phyloP scores from a whole-genome alignment of 2,888 invertebrate genomes.

The Microchrysa polita region DNA sequence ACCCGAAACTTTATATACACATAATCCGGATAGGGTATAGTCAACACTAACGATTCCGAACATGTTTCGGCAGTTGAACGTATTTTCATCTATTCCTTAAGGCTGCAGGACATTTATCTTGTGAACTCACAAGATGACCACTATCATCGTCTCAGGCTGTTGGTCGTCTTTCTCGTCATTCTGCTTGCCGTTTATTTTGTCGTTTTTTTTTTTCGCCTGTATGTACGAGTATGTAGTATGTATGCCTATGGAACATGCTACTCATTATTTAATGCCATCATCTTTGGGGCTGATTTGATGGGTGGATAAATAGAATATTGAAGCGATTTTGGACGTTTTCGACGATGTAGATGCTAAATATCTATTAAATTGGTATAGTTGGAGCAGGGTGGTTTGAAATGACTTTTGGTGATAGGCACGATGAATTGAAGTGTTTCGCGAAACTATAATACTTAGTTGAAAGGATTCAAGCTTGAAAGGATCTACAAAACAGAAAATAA shows the following conservation, averaged over 20 bases:
- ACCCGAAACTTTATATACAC: background rate
- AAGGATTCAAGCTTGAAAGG: too few relatives aligned
- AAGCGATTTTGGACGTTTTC: background rate
- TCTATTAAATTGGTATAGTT: too few relatives aligned
- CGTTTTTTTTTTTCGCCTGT: conserved; percentile 1
- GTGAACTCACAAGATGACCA: conserved; percentile 33
- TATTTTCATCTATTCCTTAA: conserved; percentile 40
- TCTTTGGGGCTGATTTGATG: conserved; percentile 31
- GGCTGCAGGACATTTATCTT: conserved; percentile 44
- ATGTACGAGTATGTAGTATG: too few relatives aligned
- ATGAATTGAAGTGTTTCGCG: too few relatives aligned
- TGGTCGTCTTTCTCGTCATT: conserved; percentile 20
- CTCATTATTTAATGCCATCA: conserved; percentile 50
- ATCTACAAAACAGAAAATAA: too few relatives aligned
- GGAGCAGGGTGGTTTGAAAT: too few relatives aligned
- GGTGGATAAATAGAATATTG: conserved; percentile 11
- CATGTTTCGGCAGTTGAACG: conserved; percentile 42
- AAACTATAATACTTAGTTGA: too few relatives aligned
- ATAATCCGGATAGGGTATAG: background rate
- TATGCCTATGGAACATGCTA: conserved; percentile 46
- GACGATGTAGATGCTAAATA: too few relatives aligned
- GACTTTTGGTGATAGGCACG: too few relatives aligned
- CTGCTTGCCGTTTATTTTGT: background rate
- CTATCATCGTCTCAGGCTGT: conserved; percentile 28
- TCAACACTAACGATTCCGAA: conserved; percentile 34